These are phyloP conservation scores for Drosophila varians DNA, from an alignment of 1,140 invertebrate genomes.

Conservation along the genomic window DNA sequence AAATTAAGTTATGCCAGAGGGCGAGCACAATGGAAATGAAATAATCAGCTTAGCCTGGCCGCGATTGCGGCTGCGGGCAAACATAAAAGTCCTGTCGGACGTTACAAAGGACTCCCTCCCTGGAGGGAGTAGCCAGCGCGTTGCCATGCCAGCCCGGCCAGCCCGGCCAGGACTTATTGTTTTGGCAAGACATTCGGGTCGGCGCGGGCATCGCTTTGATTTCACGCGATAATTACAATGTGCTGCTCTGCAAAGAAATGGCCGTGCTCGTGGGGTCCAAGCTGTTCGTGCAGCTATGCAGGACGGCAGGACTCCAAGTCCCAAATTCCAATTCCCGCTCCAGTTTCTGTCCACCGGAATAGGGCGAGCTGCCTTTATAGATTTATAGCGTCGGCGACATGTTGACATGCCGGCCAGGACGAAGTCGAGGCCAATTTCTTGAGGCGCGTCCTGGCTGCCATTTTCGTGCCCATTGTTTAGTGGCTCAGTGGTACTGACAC, in stretches of 20 bases:
- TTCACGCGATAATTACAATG: constrained; percentile 74
- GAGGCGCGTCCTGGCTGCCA: constrained; percentile 8
- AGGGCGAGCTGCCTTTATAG: constrained; percentile 43
- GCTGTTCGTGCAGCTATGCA: constrained; percentile 69
- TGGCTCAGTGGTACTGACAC: constrained; percentile 35
- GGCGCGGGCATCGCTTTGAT: constrained; percentile 58
- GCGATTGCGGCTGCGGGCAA: constrained; percentile 13
- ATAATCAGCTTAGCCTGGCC: constrained; percentile 52
- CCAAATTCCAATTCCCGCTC: background rate
- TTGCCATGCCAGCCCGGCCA: constrained; percentile 35
- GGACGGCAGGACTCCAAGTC: background rate
- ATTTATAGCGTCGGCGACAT: constrained; percentile 74
- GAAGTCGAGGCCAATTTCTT: constrained; percentile 34
- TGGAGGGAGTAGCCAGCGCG: background rate
- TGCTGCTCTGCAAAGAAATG: constrained; percentile 52
- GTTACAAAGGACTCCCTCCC: constrained; percentile 13
- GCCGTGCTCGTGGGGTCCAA: constrained; percentile 5
- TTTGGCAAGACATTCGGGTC: constrained; percentile 34
- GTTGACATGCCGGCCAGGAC: constrained; percentile 64
- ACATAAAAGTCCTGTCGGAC: constrained; percentile 32
- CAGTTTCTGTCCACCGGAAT: constrained; percentile 1
- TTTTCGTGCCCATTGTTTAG: constrained; percentile 59
- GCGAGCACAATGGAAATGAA: constrained; percentile 62
- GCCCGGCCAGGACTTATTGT: constrained; percentile 32
- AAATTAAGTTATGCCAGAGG: constrained; percentile 54